phyloP scores from a whole-genome alignment of 2,888 invertebrate species.

The Clusia tigrina region DNA sequence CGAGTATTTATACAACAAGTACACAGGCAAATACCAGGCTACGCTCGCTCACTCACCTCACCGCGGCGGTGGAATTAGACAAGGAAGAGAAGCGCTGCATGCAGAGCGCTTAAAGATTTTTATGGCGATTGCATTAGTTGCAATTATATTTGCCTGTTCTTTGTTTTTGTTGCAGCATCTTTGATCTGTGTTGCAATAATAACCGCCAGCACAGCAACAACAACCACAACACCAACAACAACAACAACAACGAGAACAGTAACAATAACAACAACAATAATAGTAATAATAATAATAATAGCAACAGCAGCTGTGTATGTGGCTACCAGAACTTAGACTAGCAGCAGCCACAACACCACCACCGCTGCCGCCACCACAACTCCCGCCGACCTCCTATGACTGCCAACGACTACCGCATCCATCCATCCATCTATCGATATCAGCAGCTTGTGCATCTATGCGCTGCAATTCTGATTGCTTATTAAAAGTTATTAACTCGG shows the following conservation, averaged over 20 bases:
- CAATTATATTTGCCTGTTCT: conserved; percentile 27
- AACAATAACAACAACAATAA: no score
- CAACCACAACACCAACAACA: neutral
- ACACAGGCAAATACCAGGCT: no score
- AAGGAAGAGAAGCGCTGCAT: neutral
- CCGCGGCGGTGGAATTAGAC: no score
- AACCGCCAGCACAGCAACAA: no score
- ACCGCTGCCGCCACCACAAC: neutral
- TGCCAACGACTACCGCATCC: no score
- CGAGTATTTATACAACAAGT: no score
- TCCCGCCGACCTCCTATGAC: neutral
- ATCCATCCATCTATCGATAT: no score
- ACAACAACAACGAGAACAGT: neutral
- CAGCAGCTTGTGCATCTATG: conserved; percentile 2
- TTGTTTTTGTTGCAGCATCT: neutral
- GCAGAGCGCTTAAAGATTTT: conserved; percentile 16
- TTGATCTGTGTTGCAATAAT: conserved; percentile 3
- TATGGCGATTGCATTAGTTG: conserved; percentile 24
- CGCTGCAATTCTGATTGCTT: conserved; percentile 30
- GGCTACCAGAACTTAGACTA: no score
- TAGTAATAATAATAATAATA: no score
- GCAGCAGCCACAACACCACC: neutral
- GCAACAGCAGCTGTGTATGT: no score
- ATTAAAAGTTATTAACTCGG: conserved; percentile 41
- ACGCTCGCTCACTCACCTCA: no score